Evolutionary conservation across 2,888 invertebrate genomes (phyloP), one percentile per base, ranked within the genome.

Genomic region (Cheilosia impressa): DNA sequence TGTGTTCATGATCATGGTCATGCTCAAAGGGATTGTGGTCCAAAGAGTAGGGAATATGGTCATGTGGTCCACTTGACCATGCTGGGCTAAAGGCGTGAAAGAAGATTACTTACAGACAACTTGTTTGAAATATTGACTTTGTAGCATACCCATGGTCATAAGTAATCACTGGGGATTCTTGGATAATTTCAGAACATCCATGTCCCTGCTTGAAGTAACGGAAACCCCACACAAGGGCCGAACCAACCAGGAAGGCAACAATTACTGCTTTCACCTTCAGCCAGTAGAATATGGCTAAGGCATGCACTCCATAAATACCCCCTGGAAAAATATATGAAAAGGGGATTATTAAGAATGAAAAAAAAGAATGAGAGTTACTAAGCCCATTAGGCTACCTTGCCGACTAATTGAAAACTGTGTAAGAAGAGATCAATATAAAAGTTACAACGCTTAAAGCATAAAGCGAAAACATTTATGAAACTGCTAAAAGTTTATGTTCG

Each of bases 191-290:
- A 75, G 84, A 65, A 87, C 80, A 90, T 63, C 82, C 90, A 90
- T 45, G 91, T 89, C 88, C 88, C 88, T 58, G 45, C 15, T 81
- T 85, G 17, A 90, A 87, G 65, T 92, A 91, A 45, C 90, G 90
- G 24, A 91, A 84, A 2, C 91, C 92, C 88, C 90, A 88, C 19
- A 90, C 90, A 15, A 92, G 87, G 2, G 92, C 91, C 34, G 91
- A 90, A 31, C 92, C 92, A 68, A 92, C 88, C 81, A 92, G 89
- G 88, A 92, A 92, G 22, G 91, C 90, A 7, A 91, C 90, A 41
- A 92, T 89, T 0, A 92, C 89, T 27, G 92, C 88, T 87, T 92
- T 92, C 24, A 92, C 90, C 88, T 92, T 92, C 19, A 92, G 88
- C 89, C 91, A 91, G 66, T 91, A 92, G 38, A 92, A 90, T 65